These are phyloP conservation scores for Pionites leucogaster DNA, from an alignment of 2,113 vertebrate species.

Conservation along the genomic window DNA sequence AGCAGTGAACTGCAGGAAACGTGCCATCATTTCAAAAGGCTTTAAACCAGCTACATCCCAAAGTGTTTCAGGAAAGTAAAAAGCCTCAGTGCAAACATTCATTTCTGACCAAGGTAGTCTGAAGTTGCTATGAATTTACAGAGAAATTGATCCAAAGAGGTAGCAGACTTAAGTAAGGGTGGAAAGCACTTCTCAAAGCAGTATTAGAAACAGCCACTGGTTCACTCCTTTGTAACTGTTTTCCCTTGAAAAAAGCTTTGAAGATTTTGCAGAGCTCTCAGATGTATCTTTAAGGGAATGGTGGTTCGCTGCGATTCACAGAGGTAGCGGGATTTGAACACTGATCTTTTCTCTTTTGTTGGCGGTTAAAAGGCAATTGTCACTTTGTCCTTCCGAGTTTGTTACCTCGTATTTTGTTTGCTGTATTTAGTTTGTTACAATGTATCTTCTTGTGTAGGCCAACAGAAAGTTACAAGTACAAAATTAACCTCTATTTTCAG, in stretches of 20 bases:
- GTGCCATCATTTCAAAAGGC: conserved; percentile 21
- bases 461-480: neutral
- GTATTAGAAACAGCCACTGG: neutral
- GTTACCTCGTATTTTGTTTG: neutral
- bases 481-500: neutral
- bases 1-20: neutral
- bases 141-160: neutral
- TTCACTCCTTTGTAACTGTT: neutral
- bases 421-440: neutral
- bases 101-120: neutral
- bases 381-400: neutral
- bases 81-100: conserved; percentile 9
- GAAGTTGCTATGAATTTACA: conserved; percentile 4
- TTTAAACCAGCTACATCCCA: conserved; percentile 25
- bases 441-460: neutral
- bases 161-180: neutral
- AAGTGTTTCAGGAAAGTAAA: neutral
- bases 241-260: conserved; percentile 28
- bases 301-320: neutral
- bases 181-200: conserved; percentile 37
- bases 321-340: neutral
- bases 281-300: neutral
- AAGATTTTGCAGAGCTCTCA: conserved; percentile 13
- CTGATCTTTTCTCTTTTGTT: neutral
- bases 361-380: neutral